Evolutionary conservation across 1,140 invertebrate species (phyloP).

Genomic region (Dufourea novaeangliae): DNA sequence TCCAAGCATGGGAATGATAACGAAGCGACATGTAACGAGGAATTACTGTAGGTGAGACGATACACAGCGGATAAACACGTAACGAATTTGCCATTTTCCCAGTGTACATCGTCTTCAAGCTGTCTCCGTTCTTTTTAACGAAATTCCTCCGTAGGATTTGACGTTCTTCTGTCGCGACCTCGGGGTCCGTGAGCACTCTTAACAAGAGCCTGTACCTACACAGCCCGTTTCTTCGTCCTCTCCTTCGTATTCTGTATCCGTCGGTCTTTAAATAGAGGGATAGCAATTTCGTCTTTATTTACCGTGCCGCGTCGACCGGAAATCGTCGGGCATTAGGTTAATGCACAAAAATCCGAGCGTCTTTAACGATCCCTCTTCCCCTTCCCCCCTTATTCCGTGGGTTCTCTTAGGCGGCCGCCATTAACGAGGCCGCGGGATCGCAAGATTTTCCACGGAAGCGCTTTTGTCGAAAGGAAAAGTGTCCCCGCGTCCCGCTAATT

Average conservation of each 20-base stretch:
- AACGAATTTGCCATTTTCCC: neutral
- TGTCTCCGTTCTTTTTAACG: slow-evolving; percentile 41
- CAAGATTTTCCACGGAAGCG: slow-evolving; percentile 1
- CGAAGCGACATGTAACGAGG: neutral
- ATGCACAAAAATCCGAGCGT: slow-evolving; percentile 22
- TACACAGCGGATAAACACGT: neutral
- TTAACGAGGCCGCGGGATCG: slow-evolving; percentile 35
- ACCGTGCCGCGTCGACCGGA: neutral
- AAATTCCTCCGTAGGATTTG: slow-evolving; percentile 36
- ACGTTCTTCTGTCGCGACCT: slow-evolving; percentile 14
- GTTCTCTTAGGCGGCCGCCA: slow-evolving; percentile 1
- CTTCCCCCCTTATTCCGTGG: too few species aligned
- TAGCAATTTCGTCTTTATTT: slow-evolving; percentile 51
- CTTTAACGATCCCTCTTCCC: slow-evolving; percentile 29
- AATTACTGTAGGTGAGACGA: neutral
- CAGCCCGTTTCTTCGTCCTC: slow-evolving; percentile 47
- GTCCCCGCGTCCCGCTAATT: slow-evolving; percentile 29
- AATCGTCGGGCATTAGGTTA: slow-evolving; percentile 37
- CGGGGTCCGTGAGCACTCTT: slow-evolving; percentile 43
- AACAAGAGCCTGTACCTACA: slow-evolving; percentile 44
- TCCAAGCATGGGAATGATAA: too few species aligned
- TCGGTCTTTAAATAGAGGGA: slow-evolving; percentile 24
- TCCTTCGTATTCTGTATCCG: slow-evolving; percentile 25
- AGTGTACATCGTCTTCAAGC: slow-evolving; percentile 35
- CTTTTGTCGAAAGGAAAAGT: slow-evolving; percentile 28